Base-by-base conservation (phyloP, 2,797 vertebrate genomes). In the Lycodopsis pacificus region DNA sequence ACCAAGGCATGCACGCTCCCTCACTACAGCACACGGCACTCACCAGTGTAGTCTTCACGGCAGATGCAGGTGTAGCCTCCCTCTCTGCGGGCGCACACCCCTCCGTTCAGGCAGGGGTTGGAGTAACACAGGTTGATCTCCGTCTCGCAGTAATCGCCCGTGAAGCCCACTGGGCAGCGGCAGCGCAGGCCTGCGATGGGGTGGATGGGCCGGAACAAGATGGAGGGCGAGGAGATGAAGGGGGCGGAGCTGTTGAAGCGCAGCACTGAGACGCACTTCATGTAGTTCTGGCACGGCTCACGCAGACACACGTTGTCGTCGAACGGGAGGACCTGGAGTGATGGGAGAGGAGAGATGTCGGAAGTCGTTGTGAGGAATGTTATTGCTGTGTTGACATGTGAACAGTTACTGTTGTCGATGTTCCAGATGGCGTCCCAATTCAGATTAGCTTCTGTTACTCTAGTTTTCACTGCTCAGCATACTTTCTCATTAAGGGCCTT, bases 71-170 rank as follows among this genome's bases (percentile, higher is more conserved):
- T 99, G 92, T 96, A 99, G 0, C 98, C 98, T 0, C 98, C 98
- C 84, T 99, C 98, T 74, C 95, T 95, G 83, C 95, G 96, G 13
- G 95, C 95, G 25, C 98, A 99, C 76, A 97, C 95, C 0, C 98
- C 98, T 2, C 97, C 97, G 0, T 99, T 98, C 62, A 94, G 95
- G 88, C 98, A 99, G 3, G 98, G 98, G 93, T 97, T 99, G 77
- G 98, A 99, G 91, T 99, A 99, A 91, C 98, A 99, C 88, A 99
- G 96, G 92, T 99, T 98, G 86, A 99, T 97, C 93, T 99, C 98
- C 0, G 95, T 99, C 91, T 99, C 98, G 0, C 98, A 99, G 94
- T 99, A 99, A 92, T 99, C 98, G 0, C 98, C 98, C 0, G 98
- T 99, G 92, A 99, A 99, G 87, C 98, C 98, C 0, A 95, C 95